phyloP scores from a whole-genome alignment of 37 sponge, comb jelly and placozoan species.

The Theonella swinhoei region DNA sequence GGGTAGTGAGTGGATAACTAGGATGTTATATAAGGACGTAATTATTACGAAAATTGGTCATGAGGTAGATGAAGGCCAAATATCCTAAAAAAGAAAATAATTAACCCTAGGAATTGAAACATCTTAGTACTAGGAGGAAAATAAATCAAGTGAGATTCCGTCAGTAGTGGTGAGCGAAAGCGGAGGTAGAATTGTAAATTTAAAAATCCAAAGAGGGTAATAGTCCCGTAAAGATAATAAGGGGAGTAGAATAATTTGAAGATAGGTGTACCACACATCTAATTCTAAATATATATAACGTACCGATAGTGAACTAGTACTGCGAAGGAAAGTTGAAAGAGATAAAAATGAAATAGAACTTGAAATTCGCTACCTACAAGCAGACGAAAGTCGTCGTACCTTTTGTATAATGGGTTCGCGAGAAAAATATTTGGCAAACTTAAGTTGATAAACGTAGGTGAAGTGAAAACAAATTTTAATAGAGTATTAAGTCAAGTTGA shows the following conservation, averaged over 20 bases:
- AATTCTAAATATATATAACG: constrained; percentile 51
- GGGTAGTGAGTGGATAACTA: constrained; percentile 58
- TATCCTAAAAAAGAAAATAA: background rate
- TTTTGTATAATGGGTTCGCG: constrained; percentile 88
- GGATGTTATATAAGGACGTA: constrained; percentile 57
- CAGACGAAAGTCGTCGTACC: constrained; percentile 79
- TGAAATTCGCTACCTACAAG: constrained; percentile 69
- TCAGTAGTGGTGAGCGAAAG: constrained; percentile 85
- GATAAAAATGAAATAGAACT: constrained; percentile 71
- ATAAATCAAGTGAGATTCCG: constrained; percentile 78
- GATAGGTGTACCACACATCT: constrained; percentile 80
- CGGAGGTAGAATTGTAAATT: constrained; percentile 12
- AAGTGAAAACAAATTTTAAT: constrained; percentile 78
- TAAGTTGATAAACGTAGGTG: constrained; percentile 75
- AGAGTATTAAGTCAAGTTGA: constrained; percentile 65
- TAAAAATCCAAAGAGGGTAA: constrained; percentile 69
- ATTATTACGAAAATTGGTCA: constrained; percentile 40
- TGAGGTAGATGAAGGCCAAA: constrained; percentile 9
- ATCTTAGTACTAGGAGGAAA: constrained; percentile 75
- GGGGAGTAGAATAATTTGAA: constrained; percentile 76
- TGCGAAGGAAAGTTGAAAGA: constrained; percentile 89
- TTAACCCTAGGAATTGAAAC: constrained; percentile 69
- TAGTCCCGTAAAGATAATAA: constrained; percentile 54
- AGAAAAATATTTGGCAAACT: constrained; percentile 78
- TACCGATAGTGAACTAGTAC: constrained; percentile 82